Evolutionary conservation across 1,140 invertebrate genomes (phyloP).

Genomic region (Drosophila insularis): DNA sequence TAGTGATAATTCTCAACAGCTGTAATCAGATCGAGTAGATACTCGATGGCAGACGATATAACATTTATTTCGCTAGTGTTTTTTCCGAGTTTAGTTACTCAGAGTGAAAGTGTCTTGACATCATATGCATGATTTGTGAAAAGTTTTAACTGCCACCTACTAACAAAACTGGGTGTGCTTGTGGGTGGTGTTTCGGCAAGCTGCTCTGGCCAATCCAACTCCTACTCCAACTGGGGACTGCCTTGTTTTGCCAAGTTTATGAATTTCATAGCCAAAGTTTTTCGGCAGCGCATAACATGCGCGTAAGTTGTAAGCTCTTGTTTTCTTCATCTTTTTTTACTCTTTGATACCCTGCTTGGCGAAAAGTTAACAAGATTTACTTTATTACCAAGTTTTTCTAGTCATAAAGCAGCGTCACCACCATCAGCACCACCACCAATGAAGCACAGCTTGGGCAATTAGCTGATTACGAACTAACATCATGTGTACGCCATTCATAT

Average conservation of each 20-base stretch:
- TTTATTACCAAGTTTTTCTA: slow-evolving; percentile 49
- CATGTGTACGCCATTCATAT: slow-evolving; percentile 54
- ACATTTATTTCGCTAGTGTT: neutral
- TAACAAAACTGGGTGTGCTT: neutral
- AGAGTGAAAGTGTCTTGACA: slow-evolving; percentile 59
- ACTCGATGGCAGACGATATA: no score
- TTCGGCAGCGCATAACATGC: slow-evolving; percentile 60
- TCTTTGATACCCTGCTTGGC: slow-evolving; percentile 56
- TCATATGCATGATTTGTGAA: slow-evolving; percentile 80
- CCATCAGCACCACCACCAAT: neutral
- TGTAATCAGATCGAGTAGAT: no score
- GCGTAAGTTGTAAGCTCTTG: slow-evolving; percentile 68
- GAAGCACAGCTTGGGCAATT: slow-evolving; percentile 35
- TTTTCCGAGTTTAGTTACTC: slow-evolving; percentile 25
- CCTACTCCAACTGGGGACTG: slow-evolving; percentile 19
- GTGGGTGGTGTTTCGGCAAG: neutral
- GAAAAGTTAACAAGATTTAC: slow-evolving; percentile 44
- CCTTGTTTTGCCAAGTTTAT: slow-evolving; percentile 77
- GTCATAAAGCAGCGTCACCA: slow-evolving; percentile 32
- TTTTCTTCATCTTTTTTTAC: slow-evolving; percentile 48
- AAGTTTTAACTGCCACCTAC: slow-evolving; percentile 59
- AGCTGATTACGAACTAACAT: slow-evolving; percentile 36
- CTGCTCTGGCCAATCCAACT: neutral
- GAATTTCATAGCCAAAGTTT: slow-evolving; percentile 78
- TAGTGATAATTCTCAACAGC: neutral